These are phyloP conservation scores for Struthidea cinerea DNA, from an alignment of 2,113 vertebrate species.

Conservation along the genomic window DNA sequence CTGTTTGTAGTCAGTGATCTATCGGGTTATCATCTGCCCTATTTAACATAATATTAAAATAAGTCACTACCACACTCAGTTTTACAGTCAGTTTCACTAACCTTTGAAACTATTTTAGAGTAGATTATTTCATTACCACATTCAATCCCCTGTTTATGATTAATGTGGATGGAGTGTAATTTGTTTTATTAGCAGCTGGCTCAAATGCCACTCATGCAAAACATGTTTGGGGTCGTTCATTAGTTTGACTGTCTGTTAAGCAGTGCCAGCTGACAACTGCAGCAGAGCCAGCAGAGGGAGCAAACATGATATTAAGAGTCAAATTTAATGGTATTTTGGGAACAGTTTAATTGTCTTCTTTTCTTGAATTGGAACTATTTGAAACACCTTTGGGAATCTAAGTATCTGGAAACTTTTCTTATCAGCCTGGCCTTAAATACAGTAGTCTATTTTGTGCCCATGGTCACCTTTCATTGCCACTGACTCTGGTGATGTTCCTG, in stretches of 20 bases:
- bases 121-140: background rate
- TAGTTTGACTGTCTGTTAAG: background rate
- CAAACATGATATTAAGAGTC: background rate
- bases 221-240: background rate
- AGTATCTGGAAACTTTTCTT: background rate
- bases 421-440: background rate
- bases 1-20: background rate
- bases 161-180: background rate
- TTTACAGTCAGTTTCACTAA: conserved; percentile 20
- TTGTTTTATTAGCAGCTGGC: background rate
- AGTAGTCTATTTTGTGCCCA: fast-evolving
- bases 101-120: background rate
- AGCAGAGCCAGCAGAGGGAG: conserved; percentile 38
- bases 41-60: background rate
- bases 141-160: background rate
- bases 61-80: background rate
- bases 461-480: background rate
- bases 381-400: background rate
- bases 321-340: background rate
- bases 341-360: background rate
- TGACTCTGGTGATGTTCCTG: background rate
- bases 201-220: background rate
- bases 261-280: background rate
- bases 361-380: background rate
- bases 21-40: background rate